Evolutionary conservation across 2,888 invertebrate genomes (phyloP), one percentile per base, ranked within the genome.

Genomic region (Agelastica alni): DNA sequence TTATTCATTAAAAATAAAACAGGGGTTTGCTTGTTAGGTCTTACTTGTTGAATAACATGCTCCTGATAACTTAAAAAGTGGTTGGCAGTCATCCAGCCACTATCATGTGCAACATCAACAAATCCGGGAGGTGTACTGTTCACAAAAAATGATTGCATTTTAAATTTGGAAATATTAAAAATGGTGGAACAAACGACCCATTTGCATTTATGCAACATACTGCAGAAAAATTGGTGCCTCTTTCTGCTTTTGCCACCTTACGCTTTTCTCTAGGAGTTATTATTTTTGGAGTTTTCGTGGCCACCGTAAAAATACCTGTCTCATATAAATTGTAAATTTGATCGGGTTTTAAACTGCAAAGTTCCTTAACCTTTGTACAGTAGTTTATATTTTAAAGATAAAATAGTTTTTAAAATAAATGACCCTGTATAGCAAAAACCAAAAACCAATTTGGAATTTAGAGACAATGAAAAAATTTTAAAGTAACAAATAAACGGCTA

Each of bases 1-100:
- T 53, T 53, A 30, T 57, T 45, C 52, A 57, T 48, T 18, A 57
- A 18, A 6, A 57, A 14, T 37, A 47, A 17, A 14, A 51, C 34
- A 13, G 12, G 17, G 32, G 46, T 56, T 2, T 36, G 9, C 17
- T 53, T 39, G 26, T 28, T 44, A 28, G 43, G 48, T 10, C 44
- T 41, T 1, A 41, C 48, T n/a, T 48, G 14, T 14, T 36, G 3
- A 13, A 2, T 36, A 13, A 36, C 10, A 36, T 56, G 43, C 12
- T 56, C 20, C 17, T 41, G n/a, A 26, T 51, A 54, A 30, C 37
- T 46, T 22, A 55, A 10, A 37, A 55, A 55, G n/a, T 14, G 43
- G 0, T 45, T 34, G 10, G 47, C 12, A 20, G 41, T 51, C 51
- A 56, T 56, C 51, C 51, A 56, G 14, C 56, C 56, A n/a, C 12